Conservation (phyloP, 2,888 invertebrate species). For the Morpho achilles region DNA sequence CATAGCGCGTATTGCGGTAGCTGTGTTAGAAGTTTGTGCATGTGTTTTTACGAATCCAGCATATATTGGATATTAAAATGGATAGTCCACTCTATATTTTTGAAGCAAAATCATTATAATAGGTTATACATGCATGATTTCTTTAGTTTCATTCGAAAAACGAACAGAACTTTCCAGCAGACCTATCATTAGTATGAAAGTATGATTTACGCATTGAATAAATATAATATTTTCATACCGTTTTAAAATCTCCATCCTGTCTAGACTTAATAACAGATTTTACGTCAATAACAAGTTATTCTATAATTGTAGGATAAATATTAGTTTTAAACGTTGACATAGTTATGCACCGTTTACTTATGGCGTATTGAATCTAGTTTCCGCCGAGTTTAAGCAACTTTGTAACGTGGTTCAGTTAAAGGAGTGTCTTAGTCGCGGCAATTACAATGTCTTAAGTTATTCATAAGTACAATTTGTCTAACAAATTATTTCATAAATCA, state of each 20-base stretch:
- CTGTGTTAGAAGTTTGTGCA: too few species aligned
- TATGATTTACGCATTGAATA: too few species aligned
- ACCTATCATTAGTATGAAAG: too few species aligned
- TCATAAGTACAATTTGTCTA: slow-evolving; percentile 23
- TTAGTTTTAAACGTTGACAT: slow-evolving; percentile 16
- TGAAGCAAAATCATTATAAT: too few species aligned
- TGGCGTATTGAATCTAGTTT: slow-evolving; percentile 16
- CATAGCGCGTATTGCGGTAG: too few species aligned
- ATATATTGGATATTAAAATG: too few species aligned
- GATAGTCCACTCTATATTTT: too few species aligned
- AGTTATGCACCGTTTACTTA: slow-evolving; percentile 18
- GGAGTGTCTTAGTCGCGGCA: slow-evolving; percentile 10
- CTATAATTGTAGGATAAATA: slow-evolving; percentile 18
- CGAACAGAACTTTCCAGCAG: too few species aligned
- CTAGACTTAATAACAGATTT: slow-evolving; percentile 19
- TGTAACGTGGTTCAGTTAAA: slow-evolving; percentile 8
- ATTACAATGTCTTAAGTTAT: slow-evolving; percentile 23
- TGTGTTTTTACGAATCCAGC: too few species aligned
- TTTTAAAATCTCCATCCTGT: background rate
- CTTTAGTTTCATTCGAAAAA: too few species aligned
- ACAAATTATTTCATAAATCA: slow-evolving; percentile 26
- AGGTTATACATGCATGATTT: too few species aligned
- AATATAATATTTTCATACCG: too few species aligned
- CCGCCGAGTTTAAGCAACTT: slow-evolving; percentile 10
- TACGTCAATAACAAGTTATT: slow-evolving; percentile 14